A percentile compares a stretch with the other conserved stretches of the same genome.
These are phyloP conservation scores for Corella eumyota DNA, from an alignment of 23 tunicate genomes.

Conservation along the genomic window DNA sequence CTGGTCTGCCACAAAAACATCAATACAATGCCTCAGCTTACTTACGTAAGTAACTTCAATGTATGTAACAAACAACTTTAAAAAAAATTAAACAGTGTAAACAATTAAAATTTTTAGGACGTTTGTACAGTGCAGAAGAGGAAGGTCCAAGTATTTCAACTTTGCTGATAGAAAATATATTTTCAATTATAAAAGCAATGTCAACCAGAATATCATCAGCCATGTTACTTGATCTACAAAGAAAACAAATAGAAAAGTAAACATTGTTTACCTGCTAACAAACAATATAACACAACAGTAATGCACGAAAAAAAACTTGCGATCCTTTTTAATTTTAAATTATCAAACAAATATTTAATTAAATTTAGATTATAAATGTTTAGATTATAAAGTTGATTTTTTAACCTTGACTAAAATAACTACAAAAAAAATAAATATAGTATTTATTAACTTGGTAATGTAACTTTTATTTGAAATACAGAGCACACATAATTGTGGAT, in stretches of 20 bases:
- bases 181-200: conserved; percentile 35
- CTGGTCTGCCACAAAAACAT: not conserved
- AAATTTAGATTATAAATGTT: too few relatives aligned
- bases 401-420: too few relatives aligned
- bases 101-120: conserved; percentile 21
- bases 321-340: too few relatives aligned
- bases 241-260: conserved; percentile 66
- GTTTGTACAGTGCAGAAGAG: conserved; percentile 48
- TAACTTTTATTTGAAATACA: too few relatives aligned
- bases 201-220: conserved; percentile 36
- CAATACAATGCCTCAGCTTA: not conserved
- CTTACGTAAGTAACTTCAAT: too few relatives aligned
- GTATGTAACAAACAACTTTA: not conserved
- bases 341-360: too few relatives aligned
- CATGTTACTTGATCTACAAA: conserved; percentile 58
- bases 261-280: not conserved
- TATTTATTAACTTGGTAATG: too few relatives aligned
- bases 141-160: conserved; percentile 63
- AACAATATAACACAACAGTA: too few relatives aligned
- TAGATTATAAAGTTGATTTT: too few relatives aligned
- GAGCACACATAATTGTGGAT: too few relatives aligned
- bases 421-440: too few relatives aligned
- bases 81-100: not conserved
- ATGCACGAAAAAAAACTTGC: too few relatives aligned
- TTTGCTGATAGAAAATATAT: conserved; percentile 43